Conservation (phyloP, 2,113 vertebrate genomes). For the Ictalurus punctatus region DNA sequence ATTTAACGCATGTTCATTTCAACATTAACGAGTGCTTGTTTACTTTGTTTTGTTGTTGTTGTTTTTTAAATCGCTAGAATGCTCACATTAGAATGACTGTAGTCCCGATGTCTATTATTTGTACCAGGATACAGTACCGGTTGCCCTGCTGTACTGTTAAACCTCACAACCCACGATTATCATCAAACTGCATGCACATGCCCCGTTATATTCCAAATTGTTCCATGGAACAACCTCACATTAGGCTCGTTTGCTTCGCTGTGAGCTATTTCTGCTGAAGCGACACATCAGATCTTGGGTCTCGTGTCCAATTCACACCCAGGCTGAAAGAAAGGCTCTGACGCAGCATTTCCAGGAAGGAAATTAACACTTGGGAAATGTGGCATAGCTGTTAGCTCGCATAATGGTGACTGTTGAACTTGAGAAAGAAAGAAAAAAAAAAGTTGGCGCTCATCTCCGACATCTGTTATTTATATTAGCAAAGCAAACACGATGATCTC, state of each 20-base stretch:
- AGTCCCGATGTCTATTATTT: not conserved
- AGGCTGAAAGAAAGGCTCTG: not conserved
- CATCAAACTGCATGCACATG: not conserved
- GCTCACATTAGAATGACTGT: not conserved
- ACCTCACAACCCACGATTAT: not conserved
- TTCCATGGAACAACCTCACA: not conserved
- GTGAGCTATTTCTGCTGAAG: not conserved
- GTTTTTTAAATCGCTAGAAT: not conserved
- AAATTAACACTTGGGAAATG: slow-evolving; percentile 11
- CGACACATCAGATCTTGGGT: no score
- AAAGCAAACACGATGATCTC: not conserved
- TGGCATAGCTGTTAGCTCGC: not conserved
- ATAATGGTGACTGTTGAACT: not conserved
- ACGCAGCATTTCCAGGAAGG: not conserved
- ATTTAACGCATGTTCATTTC: not conserved
- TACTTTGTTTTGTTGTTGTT: not conserved
- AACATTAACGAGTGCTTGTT: not conserved
- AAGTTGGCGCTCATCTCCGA: not conserved
- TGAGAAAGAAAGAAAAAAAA: not conserved
- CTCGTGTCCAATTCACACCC: not conserved
- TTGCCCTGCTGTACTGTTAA: not conserved
- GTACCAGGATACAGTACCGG: not conserved
- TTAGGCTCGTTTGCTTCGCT: not conserved
- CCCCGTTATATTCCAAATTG: not conserved
- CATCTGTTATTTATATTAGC: not conserved